A percentile compares a stretch with the other conserved stretches of the same genome.
Conservation (phyloP, 2,113 vertebrate species). For the Nycticryphes semicollaris region DNA sequence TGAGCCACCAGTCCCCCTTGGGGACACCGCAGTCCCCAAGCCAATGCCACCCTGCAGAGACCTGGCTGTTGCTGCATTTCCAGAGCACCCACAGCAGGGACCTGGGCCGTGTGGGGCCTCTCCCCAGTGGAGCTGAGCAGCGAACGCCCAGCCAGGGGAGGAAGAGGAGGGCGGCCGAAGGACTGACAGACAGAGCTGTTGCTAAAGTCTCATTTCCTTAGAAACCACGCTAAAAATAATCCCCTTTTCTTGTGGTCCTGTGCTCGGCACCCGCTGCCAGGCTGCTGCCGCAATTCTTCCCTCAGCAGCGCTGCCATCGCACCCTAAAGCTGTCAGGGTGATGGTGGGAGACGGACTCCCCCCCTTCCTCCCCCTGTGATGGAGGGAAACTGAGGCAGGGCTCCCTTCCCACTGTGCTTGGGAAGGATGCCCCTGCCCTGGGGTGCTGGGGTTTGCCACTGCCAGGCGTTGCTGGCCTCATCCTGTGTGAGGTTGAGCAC, state of each 20-base stretch:
- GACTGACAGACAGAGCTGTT: background rate
- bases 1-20: background rate
- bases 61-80: background rate
- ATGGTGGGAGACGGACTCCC: background rate
- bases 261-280: background rate
- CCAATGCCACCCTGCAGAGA: background rate
- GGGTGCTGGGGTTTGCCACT: background rate
- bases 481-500: background rate
- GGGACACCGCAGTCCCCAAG: rapidly evolving
- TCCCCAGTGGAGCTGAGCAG: rapidly evolving
- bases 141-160: rapidly evolving
- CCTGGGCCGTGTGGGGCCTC: rapidly evolving
- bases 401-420: rapidly evolving
- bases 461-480: background rate
- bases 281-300: background rate
- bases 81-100: background rate
- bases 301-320: background rate
- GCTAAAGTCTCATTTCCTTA: conserved; percentile 41
- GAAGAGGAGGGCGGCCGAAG: background rate
- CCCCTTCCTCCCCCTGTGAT: no score
- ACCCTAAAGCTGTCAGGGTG: rapidly evolving
- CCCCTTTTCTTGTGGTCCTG: background rate
- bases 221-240: conserved; percentile 48
- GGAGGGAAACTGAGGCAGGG: background rate
- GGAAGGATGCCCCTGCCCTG: background rate